Evolutionary conservation across 2,797 vertebrate genomes (phyloP).

Genomic region (Cirrhinus mrigala): DNA sequence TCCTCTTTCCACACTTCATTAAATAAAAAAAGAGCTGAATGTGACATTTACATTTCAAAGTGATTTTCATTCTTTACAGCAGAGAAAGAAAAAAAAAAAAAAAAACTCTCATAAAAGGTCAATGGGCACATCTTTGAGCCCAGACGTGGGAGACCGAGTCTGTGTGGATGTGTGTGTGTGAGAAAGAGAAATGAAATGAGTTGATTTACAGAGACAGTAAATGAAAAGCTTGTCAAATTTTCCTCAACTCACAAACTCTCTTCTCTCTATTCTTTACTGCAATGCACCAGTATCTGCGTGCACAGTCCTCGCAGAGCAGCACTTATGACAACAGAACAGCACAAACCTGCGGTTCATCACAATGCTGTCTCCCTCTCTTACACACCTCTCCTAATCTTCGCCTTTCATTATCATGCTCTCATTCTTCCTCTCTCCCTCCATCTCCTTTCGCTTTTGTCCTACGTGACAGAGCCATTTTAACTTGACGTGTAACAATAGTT

Average conservation of each 20-base stretch:
- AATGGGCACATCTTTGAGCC: slow-evolving; percentile 44
- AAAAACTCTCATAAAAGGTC: slow-evolving; percentile 70
- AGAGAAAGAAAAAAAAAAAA: slow-evolving; percentile 45
- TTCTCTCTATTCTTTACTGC: slow-evolving; percentile 73
- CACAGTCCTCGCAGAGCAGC: slow-evolving; percentile 66
- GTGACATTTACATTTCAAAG: slow-evolving; percentile 68
- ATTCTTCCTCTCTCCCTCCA: slow-evolving; percentile 26
- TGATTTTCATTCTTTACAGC: slow-evolving; percentile 61
- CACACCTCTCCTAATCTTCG: slow-evolving; percentile 36
- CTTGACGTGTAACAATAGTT: slow-evolving; percentile 30
- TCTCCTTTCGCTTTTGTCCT: slow-evolving; percentile 25
- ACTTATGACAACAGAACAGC: slow-evolving; percentile 66
- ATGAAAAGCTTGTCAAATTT: slow-evolving; percentile 72
- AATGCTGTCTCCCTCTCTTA: slow-evolving; percentile 55
- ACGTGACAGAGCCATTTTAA: slow-evolving; percentile 37
- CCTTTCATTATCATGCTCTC: slow-evolving; percentile 35
- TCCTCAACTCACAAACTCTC: slow-evolving; percentile 62
- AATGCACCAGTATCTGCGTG: slow-evolving; percentile 76
- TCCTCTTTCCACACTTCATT: slow-evolving; percentile 56
- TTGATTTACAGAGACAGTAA: slow-evolving; percentile 76
- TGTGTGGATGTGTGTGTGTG: slow-evolving; percentile 39
- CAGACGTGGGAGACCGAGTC: slow-evolving; percentile 37
- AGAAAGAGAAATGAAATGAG: slow-evolving; percentile 57
- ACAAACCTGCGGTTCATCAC: slow-evolving; percentile 29
- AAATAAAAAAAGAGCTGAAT: slow-evolving; percentile 63